These are phyloP conservation scores for Bothrops jararaca DNA, from an alignment of 2,113 vertebrate genomes.

Conservation along the genomic window DNA sequence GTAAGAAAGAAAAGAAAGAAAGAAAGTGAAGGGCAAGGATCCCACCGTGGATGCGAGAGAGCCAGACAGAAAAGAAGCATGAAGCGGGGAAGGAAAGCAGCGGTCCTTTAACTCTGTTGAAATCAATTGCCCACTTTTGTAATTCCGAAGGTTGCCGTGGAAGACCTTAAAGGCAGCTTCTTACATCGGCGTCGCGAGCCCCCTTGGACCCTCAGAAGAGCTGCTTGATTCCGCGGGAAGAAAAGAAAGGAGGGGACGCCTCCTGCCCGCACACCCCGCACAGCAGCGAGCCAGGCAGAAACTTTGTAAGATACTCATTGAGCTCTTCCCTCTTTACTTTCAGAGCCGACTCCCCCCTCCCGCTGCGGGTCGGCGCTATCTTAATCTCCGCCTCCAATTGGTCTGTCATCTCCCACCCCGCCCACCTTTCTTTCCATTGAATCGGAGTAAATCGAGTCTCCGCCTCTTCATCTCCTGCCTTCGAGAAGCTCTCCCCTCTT, in stretches of 20 bases:
- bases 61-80: not conserved
- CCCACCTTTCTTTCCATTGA: conserved; percentile 49
- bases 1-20: too few relatives aligned
- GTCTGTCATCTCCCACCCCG: conserved; percentile 34
- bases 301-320: conserved; percentile 53
- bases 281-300: conserved; percentile 36
- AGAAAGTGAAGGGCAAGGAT: not conserved
- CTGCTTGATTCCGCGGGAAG: not conserved
- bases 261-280: conserved; percentile 32
- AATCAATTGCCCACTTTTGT: not conserved
- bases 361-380: not conserved
- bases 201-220: too few relatives aligned
- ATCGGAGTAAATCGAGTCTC: not conserved
- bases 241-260: not conserved
- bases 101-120: not conserved
- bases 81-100: not conserved
- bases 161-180: not conserved
- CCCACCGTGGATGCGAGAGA: not conserved
- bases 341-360: not conserved
- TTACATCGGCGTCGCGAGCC: not conserved
- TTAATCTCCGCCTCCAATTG: conserved; percentile 35
- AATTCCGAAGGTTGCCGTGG: not conserved
- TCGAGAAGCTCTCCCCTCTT: not conserved
- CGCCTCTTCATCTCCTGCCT: not conserved
- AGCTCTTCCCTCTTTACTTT: conserved; percentile 39